These are phyloP conservation scores for Porites australiensis DNA, from an alignment of 64 coral and sea anemone genomes.

Conservation along the genomic window DNA sequence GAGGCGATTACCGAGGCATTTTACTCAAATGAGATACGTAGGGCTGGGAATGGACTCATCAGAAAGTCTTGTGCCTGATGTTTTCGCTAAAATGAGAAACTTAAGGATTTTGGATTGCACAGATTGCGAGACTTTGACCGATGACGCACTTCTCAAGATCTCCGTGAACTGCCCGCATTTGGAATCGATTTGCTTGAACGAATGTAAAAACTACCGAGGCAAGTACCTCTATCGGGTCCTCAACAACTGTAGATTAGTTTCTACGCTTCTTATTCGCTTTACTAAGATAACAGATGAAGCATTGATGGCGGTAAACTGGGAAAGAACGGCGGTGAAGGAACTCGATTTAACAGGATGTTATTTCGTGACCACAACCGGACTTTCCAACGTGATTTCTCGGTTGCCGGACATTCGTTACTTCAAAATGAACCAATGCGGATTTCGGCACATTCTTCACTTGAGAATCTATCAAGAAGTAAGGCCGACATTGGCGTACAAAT, in stretches of 20 bases:
- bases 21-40: conserved; percentile 94
- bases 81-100: conserved; percentile 95
- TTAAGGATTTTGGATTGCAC: conserved; percentile 94
- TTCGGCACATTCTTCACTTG: conserved; percentile 94
- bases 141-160: conserved; percentile 91
- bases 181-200: conserved; percentile 98
- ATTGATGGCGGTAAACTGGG: conserved; percentile 94
- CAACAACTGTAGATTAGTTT: conserved; percentile 79
- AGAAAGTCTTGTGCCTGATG: conserved; percentile 86
- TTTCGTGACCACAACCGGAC: conserved; percentile 95
- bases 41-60: conserved; percentile 93
- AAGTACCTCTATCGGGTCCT: conserved; percentile 85
- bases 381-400: conserved; percentile 89
- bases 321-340: conserved; percentile 78
- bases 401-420: conserved; percentile 92
- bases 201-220: conserved; percentile 97
- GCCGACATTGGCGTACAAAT: conserved; percentile 76
- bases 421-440: conserved; percentile 99
- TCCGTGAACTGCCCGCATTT: conserved; percentile 89
- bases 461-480: conserved; percentile 97
- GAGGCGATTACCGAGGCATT: conserved; percentile 96
- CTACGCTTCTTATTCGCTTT: conserved; percentile 93
- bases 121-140: conserved; percentile 84
- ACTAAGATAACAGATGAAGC: conserved; percentile 93
- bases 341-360: conserved; percentile 99